Evolutionary conservation across 2,113 vertebrate species (phyloP), one percentile per base, ranked within the genome.

Genomic region (Corythaixoides concolor): DNA sequence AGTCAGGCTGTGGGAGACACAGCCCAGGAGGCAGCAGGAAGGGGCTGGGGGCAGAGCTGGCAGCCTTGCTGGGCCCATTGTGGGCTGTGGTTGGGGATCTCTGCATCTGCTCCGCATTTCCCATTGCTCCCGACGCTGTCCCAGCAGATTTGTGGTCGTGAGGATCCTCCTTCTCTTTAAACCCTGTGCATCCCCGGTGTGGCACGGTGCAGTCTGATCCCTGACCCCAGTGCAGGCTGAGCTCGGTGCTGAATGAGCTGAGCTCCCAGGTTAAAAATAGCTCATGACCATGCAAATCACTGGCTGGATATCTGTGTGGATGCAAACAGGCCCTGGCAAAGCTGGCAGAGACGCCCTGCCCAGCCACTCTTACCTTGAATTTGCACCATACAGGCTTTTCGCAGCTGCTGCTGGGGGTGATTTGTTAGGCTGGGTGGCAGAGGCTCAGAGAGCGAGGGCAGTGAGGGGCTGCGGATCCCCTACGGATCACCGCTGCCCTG

Each of bases 251-350:
- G 90, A 88, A 23, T 15, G 50, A 95, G 82, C 92, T 82, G 88
- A 94, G 58, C 78, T 90, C 70, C 75, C 8, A 4, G 49, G 58
- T 91, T 92, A 96, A 94, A 97, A 96, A 92, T 94, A 97, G 79
- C 94, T 85, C 66, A 78, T 72, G 85, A 96, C 94, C 96, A 69
- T 73, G 92, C 88, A 92, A 90, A 92, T 93, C 79, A 66, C 66
- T 1, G 9, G 21, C 85, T 83, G 72, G 88, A 15, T 79, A 17
- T 90, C 86, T 92, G 80, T 64, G 82, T 2, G 1, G 79, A 93
- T 80, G 92, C 92, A 92, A 85, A 94, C 35, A 75, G 86, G 55
- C 32, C 75, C 79, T 86, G 92, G 95, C 88, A 92, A 73, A 83
- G 67, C 88, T 74, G 94, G 70, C 79, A 76, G 35, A 60, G 55